Evolutionary conservation across 2,113 vertebrate species (phyloP).

Genomic region (Notarius quadriscutis): DNA sequence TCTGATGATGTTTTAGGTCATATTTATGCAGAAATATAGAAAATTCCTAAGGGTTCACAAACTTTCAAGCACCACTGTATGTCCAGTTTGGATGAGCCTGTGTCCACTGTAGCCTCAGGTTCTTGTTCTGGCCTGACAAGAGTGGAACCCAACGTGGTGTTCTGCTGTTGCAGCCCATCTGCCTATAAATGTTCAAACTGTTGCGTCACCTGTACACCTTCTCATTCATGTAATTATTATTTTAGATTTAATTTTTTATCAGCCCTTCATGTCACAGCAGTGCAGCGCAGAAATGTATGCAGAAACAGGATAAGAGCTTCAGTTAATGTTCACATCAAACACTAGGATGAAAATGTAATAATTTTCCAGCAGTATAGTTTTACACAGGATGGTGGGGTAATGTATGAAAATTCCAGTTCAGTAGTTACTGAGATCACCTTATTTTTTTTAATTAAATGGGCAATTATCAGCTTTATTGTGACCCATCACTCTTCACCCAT

Average conservation of each 20-base stretch:
- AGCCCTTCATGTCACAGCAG: background rate
- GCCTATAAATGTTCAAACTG: background rate
- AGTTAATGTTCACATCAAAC: background rate
- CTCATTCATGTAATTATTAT: background rate
- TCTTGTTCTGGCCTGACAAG: background rate
- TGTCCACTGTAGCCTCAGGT: background rate
- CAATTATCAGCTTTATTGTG: background rate
- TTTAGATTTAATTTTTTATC: background rate
- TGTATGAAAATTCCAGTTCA: background rate
- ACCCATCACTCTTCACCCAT: conserved; percentile 8
- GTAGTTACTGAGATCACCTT: background rate
- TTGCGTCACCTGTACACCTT: background rate
- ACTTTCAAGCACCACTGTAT: background rate
- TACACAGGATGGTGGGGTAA: background rate
- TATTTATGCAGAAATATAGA: too few species aligned
- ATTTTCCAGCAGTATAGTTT: background rate
- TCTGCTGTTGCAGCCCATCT: background rate
- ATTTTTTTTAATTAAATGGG: background rate
- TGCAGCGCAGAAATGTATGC: background rate
- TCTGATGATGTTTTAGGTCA: too few species aligned
- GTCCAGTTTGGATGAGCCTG: background rate
- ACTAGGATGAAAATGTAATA: background rate
- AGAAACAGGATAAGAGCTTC: background rate
- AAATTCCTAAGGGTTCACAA: too few species aligned
- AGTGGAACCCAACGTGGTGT: background rate